Evolutionary conservation across 1,140 invertebrate species (phyloP).

Genomic region (Chymomyza costata): DNA sequence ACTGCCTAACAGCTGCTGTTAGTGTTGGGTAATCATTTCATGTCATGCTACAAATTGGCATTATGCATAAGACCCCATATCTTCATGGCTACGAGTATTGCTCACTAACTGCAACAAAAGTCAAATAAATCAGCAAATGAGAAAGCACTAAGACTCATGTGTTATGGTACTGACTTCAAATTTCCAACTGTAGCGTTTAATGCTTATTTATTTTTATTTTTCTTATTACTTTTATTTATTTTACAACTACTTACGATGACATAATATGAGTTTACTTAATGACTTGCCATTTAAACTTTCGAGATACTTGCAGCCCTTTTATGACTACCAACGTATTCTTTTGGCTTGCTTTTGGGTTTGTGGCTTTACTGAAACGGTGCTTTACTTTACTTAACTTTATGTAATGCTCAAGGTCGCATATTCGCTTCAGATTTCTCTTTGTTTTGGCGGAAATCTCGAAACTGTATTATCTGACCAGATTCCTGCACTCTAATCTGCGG

Average conservation of each 20-base stretch:
- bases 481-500: too few species aligned
- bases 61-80: constrained; percentile 39
- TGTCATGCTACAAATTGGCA: constrained; percentile 52
- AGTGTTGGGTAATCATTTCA: constrained; percentile 36
- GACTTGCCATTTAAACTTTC: constrained; percentile 35
- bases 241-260: constrained; percentile 41
- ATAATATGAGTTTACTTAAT: constrained; percentile 46
- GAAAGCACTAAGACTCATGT: constrained; percentile 50
- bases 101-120: too few species aligned
- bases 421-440: constrained; percentile 52
- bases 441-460: constrained; percentile 12
- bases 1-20: constrained; percentile 34
- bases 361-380: too few species aligned
- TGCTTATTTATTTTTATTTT: constrained; percentile 50
- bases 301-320: neutral
- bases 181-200: constrained; percentile 59
- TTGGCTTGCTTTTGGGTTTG: too few species aligned
- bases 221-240: constrained; percentile 14
- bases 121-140: too few species aligned
- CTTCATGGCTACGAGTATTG: neutral
- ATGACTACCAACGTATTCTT: constrained; percentile 35
- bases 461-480: constrained; percentile 44
- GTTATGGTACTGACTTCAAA: constrained; percentile 5
- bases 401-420: constrained; percentile 50
- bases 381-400: constrained; percentile 25